Evolutionary conservation across 2,797 vertebrate genomes (phyloP).

Genomic region (Falco cherrug): DNA sequence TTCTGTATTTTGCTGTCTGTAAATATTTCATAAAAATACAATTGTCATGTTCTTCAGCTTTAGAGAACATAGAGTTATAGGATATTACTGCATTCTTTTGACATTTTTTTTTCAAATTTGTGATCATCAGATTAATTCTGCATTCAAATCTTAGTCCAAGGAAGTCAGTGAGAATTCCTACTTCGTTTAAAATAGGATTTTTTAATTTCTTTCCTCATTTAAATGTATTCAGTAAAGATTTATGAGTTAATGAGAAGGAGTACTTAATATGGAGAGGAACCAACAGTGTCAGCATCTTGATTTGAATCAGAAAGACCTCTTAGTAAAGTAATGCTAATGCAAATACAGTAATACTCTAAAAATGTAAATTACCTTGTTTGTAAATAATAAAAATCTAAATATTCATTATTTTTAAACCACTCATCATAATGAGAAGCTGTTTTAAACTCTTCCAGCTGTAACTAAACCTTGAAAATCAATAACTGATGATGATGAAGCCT

Average conservation of each 20-base stretch:
- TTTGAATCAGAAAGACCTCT: not conserved
- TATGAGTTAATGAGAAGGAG: not conserved
- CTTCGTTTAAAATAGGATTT: not conserved
- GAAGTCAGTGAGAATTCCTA: not conserved
- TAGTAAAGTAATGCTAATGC: not conserved
- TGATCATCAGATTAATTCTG: not conserved
- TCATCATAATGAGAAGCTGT: not conserved
- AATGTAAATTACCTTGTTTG: slow-evolving; percentile 21
- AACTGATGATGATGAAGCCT: not conserved
- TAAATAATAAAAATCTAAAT: slow-evolving; percentile 37
- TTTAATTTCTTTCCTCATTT: not conserved
- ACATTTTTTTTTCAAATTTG: not conserved
- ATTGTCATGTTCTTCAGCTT: not conserved
- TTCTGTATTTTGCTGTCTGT: not conserved
- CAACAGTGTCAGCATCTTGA: not conserved
- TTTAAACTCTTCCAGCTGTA: not conserved
- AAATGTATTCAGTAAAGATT: not conserved
- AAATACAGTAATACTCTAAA: not conserved
- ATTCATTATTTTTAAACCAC: slow-evolving; percentile 17
- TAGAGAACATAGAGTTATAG: not conserved
- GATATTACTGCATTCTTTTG: not conserved
- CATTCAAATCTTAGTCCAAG: not conserved
- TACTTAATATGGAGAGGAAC: not conserved
- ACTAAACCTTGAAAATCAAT: not conserved
- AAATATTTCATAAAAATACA: not conserved